A percentile compares a stretch with the other conserved stretches of the same genome.
phyloP scores from a whole-genome alignment of 2,888 invertebrate species.

The Pyralis farinalis region DNA sequence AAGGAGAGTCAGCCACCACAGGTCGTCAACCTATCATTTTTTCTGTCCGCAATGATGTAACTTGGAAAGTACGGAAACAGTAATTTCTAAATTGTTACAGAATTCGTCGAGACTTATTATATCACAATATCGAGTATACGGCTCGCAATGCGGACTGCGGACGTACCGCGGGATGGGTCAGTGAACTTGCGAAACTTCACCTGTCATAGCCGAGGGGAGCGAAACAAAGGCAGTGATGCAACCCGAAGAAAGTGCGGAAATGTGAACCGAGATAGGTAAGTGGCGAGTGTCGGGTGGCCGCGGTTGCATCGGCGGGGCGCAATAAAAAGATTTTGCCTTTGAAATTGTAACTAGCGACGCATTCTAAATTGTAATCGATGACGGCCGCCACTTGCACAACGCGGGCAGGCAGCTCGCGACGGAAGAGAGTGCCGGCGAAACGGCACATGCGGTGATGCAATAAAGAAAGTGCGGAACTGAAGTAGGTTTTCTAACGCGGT shows the following conservation, averaged over 20 bases:
- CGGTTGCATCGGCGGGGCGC: slow-evolving; percentile 27
- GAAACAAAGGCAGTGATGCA: slow-evolving; percentile 51
- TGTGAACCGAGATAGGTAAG: slow-evolving; percentile 34
- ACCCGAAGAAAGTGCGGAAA: slow-evolving; percentile 61
- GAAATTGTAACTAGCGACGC: slow-evolving; percentile 44
- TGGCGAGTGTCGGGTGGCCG: slow-evolving; percentile 22
- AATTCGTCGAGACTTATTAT: slow-evolving; percentile 59
- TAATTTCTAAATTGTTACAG: slow-evolving; percentile 57
- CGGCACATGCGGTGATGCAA: slow-evolving; percentile 72
- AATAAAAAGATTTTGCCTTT: slow-evolving; percentile 42
- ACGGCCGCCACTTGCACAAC: slow-evolving; percentile 62
- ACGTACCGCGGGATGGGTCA: slow-evolving; percentile 57
- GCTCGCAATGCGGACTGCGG: slow-evolving; percentile 45
- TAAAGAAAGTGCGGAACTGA: slow-evolving; percentile 79
- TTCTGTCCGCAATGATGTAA: slow-evolving; percentile 66
- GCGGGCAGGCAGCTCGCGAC: slow-evolving; percentile 33
- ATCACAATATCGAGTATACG: slow-evolving; percentile 60
- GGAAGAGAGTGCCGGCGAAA: slow-evolving; percentile 74
- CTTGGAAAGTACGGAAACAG: slow-evolving; percentile 75
- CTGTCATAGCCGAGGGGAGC: slow-evolving; percentile 59
- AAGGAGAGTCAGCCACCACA: slow-evolving; percentile 42
- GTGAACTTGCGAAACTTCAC: slow-evolving; percentile 76
- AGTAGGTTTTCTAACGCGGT: slow-evolving; percentile 77
- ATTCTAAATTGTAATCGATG: slow-evolving; percentile 49
- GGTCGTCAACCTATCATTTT: slow-evolving; percentile 65